Evolutionary conservation across 2,797 vertebrate genomes (phyloP).

Genomic region (Artibeus jamaicensis): DNA sequence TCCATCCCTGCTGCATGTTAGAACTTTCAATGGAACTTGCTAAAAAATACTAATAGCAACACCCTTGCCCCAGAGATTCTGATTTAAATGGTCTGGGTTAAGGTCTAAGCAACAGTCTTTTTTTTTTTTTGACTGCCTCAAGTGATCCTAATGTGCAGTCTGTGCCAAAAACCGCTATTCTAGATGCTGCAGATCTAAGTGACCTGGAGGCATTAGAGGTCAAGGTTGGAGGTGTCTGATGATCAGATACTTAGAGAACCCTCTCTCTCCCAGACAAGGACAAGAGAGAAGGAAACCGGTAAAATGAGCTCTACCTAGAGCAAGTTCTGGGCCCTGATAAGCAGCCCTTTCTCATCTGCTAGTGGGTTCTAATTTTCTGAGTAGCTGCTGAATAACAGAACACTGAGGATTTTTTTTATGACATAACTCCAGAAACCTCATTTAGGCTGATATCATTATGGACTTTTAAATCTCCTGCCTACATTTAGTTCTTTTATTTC

Average conservation of each 20-base stretch:
- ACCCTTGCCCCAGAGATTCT: neutral
- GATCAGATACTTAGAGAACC: neutral
- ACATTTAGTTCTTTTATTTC: constrained; percentile 70
- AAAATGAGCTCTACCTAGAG: neutral
- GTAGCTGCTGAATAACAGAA: constrained; percentile 44
- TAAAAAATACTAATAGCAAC: neutral
- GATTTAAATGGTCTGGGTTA: neutral
- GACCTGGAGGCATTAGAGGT: neutral
- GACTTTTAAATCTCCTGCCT: constrained; percentile 72
- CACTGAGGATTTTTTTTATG: constrained; percentile 20
- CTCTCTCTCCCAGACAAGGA: neutral
- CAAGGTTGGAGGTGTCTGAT: neutral
- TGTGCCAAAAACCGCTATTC: neutral
- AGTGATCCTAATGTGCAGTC: neutral
- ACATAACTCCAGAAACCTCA: constrained; percentile 60
- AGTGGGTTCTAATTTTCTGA: constrained; percentile 30
- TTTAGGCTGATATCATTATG: constrained; percentile 70
- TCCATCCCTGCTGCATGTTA: neutral
- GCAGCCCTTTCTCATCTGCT: neutral
- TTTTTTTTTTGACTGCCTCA: neutral
- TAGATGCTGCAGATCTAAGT: neutral
- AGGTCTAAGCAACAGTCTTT: neutral
- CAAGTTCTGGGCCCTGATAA: neutral
- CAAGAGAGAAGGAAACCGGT: neutral
- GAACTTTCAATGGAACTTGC: neutral